Evolutionary conservation across 2,797 vertebrate genomes (phyloP), one percentile per base, ranked within the genome.

Genomic region (Enteromius viviparus): DNA sequence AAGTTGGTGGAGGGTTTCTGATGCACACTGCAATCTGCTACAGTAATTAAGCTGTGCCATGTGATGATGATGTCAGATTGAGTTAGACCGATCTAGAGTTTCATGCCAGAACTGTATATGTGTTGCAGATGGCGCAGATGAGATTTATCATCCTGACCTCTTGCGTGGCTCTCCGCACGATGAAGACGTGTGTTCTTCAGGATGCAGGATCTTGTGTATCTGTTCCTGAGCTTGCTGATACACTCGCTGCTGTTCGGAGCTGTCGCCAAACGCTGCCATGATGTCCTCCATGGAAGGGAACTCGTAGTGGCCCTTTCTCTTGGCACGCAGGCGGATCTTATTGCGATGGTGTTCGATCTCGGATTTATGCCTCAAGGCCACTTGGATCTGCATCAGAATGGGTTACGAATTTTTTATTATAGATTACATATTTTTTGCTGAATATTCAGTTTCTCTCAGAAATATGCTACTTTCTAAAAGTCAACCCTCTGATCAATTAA

Each of bases 341-440:
- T 99, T 99, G 79, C 98, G 94, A 80, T 99, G 97, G 72, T 98
- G 97, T 87, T 99, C 98, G 0, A 99, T 99, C 94, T 99, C 98
- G 0, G 98, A 99, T 91, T 99, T 99, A 88, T 99, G 97, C 85
- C 97, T 95, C 79, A 99, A 93, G 0, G 97, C 98, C 15, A 98
- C 97, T 90, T 98, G 95, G 78, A 96, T 95, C 95, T 95, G 85
- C 6, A 77, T 70, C 17, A 72, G 45, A 79, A 79, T 19, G 62
- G 7, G 23, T 62, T 32, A 45, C 11, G 2, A 29, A 32, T 77
- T 9, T 47, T 76, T 76, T 68, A 5, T 69, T 26, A 26, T 40
- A 55, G 11, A 75, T 29, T 1, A 32, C 47, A 45, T 58, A 34
- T 47, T 47, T 45, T 62, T 29, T 23, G 12, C 12, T 49, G 45